Conservation (phyloP, 2,113 vertebrate species). For the Dipodomys ordii region DNA sequence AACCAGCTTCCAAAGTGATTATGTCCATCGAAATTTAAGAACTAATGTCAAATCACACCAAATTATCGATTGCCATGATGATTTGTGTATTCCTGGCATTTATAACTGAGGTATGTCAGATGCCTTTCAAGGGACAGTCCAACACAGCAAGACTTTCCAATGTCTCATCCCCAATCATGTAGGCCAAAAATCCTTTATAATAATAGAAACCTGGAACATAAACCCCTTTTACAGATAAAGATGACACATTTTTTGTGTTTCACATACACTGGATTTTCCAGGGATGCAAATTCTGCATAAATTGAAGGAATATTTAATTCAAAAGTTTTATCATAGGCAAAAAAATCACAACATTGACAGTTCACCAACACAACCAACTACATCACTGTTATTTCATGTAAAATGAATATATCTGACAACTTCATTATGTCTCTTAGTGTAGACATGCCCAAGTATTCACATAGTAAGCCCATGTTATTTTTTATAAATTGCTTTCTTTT, state of each 20-base stretch:
- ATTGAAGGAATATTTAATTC: not conserved
- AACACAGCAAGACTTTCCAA: conserved; percentile 8
- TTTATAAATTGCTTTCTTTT: conserved; percentile 18
- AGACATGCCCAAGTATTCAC: not conserved
- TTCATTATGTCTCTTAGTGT: not conserved
- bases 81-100: not conserved
- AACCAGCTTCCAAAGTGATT: not conserved
- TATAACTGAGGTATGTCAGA: not conserved
- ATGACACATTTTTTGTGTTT: not conserved
- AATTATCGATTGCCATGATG: not conserved
- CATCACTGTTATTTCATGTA: not conserved
- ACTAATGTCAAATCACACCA: not conserved
- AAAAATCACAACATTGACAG: not conserved
- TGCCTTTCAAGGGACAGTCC: not conserved
- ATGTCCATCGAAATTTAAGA: conserved; percentile 22
- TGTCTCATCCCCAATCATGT: not conserved
- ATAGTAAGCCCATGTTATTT: not conserved
- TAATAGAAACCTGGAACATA: conserved; percentile 10
- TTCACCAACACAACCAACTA: not conserved
- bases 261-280: not conserved
- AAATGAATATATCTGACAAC: not conserved
- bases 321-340: not conserved
- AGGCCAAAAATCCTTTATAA: not conserved
- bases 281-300: not conserved
- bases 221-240: not conserved